phyloP scores from a whole-genome alignment of 2,797 vertebrate genomes.

The Cercopithecus petaurista region DNA sequence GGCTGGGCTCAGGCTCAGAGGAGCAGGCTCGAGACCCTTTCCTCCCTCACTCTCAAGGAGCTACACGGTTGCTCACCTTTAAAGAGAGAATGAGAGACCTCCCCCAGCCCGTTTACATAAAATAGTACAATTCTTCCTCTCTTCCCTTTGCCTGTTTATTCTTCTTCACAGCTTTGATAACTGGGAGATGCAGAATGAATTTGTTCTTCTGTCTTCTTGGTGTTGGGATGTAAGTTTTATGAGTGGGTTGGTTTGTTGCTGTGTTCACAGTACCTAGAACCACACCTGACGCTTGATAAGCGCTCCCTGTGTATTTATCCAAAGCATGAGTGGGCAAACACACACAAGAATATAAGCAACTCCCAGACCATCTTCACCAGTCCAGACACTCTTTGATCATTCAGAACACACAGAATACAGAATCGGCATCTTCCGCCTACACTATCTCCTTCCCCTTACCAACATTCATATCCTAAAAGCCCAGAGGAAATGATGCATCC shows the following conservation, averaged over 20 bases:
- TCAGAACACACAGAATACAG: background rate
- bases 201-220: background rate
- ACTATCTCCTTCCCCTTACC: background rate
- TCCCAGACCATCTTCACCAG: background rate
- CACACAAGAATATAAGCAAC: background rate
- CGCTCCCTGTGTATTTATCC: fast-evolving
- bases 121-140: background rate
- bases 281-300: fast-evolving
- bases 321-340: background rate
- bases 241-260: background rate
- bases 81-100: background rate
- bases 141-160: background rate
- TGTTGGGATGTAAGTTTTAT: background rate
- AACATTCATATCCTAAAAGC: background rate
- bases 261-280: background rate
- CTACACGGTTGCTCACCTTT: background rate
- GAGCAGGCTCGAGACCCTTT: background rate
- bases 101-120: fast-evolving
- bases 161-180: background rate
- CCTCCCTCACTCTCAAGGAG: background rate
- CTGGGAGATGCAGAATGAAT: too few species aligned
- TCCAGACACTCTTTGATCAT: background rate
- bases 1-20: background rate
- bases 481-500: background rate
- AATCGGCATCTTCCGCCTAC: background rate